Evolutionary conservation across 2,113 vertebrate species (phyloP).

Genomic region (Rafetus swinhoei): DNA sequence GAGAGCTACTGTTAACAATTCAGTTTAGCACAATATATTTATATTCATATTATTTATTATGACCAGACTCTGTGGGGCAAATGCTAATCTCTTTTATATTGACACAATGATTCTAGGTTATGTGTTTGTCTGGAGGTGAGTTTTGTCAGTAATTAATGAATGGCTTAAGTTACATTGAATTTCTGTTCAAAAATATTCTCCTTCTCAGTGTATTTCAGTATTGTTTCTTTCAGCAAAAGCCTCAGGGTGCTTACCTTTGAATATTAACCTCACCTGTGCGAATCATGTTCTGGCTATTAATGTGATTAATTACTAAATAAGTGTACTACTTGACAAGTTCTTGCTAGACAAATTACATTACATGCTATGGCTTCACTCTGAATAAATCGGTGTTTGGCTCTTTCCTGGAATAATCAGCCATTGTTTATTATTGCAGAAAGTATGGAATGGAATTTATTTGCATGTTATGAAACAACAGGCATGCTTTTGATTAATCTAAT

Average conservation of each 20-base stretch:
- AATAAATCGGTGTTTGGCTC: not conserved
- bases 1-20: not conserved
- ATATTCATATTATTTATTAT: not conserved
- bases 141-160: not conserved
- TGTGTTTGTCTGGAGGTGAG: not conserved
- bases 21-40: not conserved
- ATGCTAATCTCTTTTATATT: not conserved
- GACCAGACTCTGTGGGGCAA: not conserved
- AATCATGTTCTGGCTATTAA: not conserved
- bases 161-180: not conserved
- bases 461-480: not conserved
- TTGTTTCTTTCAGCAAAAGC: not conserved
- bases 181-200: not conserved
- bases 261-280: not conserved
- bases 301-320: conserved; percentile 3
- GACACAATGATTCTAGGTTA: not conserved
- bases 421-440: not conserved
- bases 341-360: not conserved
- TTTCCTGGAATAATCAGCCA: not conserved
- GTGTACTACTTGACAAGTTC: not conserved
- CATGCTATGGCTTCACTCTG: not conserved
- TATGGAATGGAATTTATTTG: not conserved
- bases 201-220: not conserved
- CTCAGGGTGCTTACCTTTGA: not conserved
- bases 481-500: not conserved